phyloP scores from a whole-genome alignment of 2,797 vertebrate genomes.

The Paratrypauchen microcephalus region DNA sequence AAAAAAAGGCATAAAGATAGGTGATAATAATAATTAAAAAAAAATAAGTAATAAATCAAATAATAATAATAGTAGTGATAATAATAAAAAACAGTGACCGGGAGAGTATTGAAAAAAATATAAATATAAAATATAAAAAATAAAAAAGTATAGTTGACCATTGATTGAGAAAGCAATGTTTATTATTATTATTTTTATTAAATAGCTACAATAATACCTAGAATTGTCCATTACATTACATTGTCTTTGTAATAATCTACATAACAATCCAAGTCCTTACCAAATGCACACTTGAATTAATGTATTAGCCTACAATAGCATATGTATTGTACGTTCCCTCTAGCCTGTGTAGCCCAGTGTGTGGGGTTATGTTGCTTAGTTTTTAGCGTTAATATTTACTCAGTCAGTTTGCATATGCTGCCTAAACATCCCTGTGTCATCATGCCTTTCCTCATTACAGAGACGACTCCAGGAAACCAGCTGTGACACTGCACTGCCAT shows the following conservation, averaged over 20 bases:
- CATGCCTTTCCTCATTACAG: slow-evolving; percentile 32
- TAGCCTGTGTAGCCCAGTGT: background rate
- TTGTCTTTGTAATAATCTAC: background rate
- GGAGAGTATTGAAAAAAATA: no score
- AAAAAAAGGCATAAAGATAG: no score
- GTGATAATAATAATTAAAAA: no score
- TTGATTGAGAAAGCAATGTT: background rate
- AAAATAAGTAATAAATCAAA: no score
- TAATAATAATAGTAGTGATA: no score
- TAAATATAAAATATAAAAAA: no score
- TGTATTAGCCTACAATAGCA: background rate
- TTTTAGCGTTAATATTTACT: background rate
- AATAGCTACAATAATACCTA: background rate
- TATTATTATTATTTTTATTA: no score
- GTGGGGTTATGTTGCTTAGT: background rate
- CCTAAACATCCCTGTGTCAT: slow-evolving; percentile 12
- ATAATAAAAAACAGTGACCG: no score
- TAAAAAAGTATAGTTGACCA: background rate
- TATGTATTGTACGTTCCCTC: background rate
- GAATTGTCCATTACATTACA: background rate
- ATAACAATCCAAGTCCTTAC: background rate
- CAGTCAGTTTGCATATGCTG: background rate
- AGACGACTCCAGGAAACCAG: slow-evolving; percentile 14
- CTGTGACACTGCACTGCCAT: slow-evolving; percentile 37
- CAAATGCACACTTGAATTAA: background rate